A percentile compares a stretch with the other conserved stretches of the same genome.
phyloP scores from a whole-genome alignment of 2,797 vertebrate genomes.

The Chaetophractus vellerosus region DNA sequence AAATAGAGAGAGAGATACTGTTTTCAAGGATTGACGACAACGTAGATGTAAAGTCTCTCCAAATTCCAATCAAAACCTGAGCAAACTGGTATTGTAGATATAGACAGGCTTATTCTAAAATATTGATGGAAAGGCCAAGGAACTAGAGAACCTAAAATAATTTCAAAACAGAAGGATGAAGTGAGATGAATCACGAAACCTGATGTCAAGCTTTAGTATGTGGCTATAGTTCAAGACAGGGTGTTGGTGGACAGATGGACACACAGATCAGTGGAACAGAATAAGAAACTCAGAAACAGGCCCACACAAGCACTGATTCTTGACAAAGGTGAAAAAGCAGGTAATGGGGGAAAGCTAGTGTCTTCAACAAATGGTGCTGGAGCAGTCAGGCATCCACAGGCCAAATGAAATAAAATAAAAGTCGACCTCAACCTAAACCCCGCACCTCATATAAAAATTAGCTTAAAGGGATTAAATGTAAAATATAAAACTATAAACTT shows the following conservation, averaged over 20 bases:
- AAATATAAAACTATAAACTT: too few relatives aligned
- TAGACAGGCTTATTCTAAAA: background rate
- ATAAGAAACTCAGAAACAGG: background rate
- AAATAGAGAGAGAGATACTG: background rate
- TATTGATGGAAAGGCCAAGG: background rate
- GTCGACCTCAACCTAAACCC: too few relatives aligned
- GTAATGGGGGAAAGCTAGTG: background rate
- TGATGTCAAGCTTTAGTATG: background rate
- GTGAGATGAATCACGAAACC: background rate
- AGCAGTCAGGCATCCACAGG: background rate
- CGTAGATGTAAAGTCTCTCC: background rate
- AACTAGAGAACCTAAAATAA: background rate
- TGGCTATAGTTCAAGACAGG: background rate
- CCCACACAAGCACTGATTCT: background rate
- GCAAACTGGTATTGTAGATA: background rate
- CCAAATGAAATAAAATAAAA: background rate
- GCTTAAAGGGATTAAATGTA: too few relatives aligned
- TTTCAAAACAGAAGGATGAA: background rate
- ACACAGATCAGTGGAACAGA: background rate
- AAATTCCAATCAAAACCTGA: slow-evolving; percentile 29
- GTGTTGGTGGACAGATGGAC: background rate
- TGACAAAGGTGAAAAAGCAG: background rate
- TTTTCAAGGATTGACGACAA: background rate
- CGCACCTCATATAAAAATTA: too few relatives aligned
- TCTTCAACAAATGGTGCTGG: background rate